These are phyloP conservation scores for Drosophila monieri DNA, from an alignment of 2,888 invertebrate genomes.

Conservation along the genomic window DNA sequence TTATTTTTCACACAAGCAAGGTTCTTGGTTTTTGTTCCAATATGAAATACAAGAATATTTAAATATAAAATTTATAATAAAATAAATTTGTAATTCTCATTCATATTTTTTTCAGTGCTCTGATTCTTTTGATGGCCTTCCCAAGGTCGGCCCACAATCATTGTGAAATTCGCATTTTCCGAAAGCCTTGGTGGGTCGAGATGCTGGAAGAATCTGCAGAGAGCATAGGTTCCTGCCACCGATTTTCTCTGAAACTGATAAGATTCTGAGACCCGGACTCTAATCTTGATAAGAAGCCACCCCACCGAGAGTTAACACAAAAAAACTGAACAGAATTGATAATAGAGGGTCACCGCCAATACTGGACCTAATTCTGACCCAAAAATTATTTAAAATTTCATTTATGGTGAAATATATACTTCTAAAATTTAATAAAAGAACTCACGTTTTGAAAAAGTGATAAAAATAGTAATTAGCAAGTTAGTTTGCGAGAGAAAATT, in stretches of 20 bases:
- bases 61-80: background rate
- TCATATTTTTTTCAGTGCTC: constrained; percentile 17
- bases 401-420: constrained; percentile 15
- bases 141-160: constrained; percentile 14
- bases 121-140: constrained; percentile 24
- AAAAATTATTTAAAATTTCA: background rate
- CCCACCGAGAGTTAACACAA: background rate
- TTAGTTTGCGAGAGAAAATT: too few species aligned
- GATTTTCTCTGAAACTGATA: background rate
- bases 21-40: background rate
- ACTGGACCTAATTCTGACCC: background rate
- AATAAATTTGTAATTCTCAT: too few species aligned
- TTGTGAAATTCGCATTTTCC: constrained; percentile 43
- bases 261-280: background rate
- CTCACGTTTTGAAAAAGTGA: background rate
- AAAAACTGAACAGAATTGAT: background rate
- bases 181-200: constrained; percentile 7
- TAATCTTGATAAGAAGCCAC: constrained; percentile 7
- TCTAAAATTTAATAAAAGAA: background rate
- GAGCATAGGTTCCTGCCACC: constrained; percentile 4
- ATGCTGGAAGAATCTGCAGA: constrained; percentile 34
- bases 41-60: background rate
- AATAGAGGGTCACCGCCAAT: background rate
- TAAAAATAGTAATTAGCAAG: background rate
- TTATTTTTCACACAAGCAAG: background rate